Evolutionary conservation across 2,113 vertebrate genomes (phyloP).

Genomic region (Ptychochromis oligacanthus): DNA sequence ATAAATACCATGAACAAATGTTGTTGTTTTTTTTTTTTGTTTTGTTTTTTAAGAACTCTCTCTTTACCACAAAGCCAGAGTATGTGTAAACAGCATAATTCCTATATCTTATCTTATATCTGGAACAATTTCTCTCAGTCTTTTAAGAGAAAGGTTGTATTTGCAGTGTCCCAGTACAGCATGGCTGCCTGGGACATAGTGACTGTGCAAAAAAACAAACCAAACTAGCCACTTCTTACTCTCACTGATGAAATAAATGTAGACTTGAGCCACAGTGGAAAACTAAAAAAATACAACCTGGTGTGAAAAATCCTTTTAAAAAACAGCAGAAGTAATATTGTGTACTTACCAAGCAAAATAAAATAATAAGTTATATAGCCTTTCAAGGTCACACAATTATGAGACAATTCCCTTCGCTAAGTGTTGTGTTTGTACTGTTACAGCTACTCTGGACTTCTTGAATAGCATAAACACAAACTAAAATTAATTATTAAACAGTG

Average conservation of each 20-base stretch:
- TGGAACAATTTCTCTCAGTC: not conserved
- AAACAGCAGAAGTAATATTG: not conserved
- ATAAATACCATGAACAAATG: not conserved
- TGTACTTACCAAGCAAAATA: not conserved
- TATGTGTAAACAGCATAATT: not conserved
- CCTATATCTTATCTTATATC: not conserved
- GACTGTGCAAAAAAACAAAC: not conserved
- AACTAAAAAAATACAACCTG: not conserved
- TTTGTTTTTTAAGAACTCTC: not conserved
- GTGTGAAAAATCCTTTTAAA: not conserved
- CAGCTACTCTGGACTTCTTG: not conserved
- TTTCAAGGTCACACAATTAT: not conserved
- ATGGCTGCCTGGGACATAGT: not conserved
- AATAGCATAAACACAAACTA: not conserved
- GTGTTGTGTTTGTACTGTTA: too few species aligned
- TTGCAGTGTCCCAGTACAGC: too few species aligned
- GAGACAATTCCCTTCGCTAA: not conserved
- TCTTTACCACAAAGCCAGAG: not conserved
- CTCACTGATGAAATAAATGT: not conserved
- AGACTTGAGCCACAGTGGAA: not conserved
- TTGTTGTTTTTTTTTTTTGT: too few species aligned
- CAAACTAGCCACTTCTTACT: not conserved
- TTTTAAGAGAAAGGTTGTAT: not conserved
- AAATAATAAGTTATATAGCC: not conserved
- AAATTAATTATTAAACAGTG: too few species aligned